phyloP scores from a whole-genome alignment of 2,113 vertebrate species.

The Antigone vipio region DNA sequence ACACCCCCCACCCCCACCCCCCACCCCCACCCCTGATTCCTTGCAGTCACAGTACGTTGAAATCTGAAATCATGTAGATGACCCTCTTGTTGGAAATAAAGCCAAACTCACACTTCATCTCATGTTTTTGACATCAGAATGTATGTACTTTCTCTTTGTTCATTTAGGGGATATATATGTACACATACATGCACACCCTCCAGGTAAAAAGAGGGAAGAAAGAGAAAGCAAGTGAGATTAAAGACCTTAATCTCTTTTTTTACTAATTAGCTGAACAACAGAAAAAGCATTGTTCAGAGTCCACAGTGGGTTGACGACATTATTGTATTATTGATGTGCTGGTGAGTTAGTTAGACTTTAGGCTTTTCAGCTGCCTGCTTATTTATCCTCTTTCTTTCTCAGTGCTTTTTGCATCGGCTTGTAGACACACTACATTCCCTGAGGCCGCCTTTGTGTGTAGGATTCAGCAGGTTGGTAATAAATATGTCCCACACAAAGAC shows the following conservation, averaged over 20 bases:
- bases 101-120: background rate
- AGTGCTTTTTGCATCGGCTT: conserved; percentile 1
- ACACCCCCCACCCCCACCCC: background rate
- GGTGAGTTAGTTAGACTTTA: conserved; percentile 27
- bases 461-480: conserved; percentile 50
- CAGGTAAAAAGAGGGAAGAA: conserved; percentile 18
- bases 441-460: conserved; percentile 24
- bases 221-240: conserved; percentile 26
- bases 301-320: conserved; percentile 17
- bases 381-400: background rate
- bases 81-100: background rate
- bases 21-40: background rate
- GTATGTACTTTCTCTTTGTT: background rate
- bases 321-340: conserved; percentile 65
- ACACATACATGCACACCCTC: background rate
- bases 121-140: background rate
- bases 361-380: conserved; percentile 34
- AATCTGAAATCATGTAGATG: background rate
- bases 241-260: conserved; percentile 63
- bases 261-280: conserved; percentile 65
- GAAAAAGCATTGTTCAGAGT: conserved; percentile 26
- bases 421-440: background rate
- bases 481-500: conserved; percentile 42
- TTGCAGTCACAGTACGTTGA: background rate
- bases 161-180: background rate